A percentile compares a stretch with the other conserved stretches of the same genome.
Evolutionary conservation across 1,140 invertebrate genomes (phyloP).

Genomic region (Lepidurus packardi): DNA sequence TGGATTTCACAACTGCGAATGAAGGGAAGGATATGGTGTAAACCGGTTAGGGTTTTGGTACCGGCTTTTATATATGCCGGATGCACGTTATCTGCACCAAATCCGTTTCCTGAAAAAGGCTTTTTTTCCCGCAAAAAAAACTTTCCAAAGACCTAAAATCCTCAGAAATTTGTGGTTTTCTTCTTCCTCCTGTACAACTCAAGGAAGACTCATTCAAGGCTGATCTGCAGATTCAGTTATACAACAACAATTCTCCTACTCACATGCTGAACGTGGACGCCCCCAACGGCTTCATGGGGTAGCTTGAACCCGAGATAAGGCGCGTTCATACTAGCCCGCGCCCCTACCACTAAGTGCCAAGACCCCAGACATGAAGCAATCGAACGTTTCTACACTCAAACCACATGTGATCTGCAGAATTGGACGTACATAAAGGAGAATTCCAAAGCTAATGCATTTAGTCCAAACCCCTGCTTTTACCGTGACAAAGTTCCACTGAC

Average conservation of each 20-base stretch:
- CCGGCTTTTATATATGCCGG: background rate
- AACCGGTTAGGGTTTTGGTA: background rate
- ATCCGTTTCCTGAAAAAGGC: background rate
- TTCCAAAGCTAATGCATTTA: too few species aligned
- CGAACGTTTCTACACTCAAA: too few species aligned
- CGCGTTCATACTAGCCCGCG: background rate
- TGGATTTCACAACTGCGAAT: background rate
- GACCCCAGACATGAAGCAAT: too few species aligned
- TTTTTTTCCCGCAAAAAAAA: background rate
- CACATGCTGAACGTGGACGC: background rate
- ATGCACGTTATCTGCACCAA: conserved; percentile 9
- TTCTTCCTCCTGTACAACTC: background rate
- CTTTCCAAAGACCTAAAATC: background rate
- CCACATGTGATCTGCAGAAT: too few species aligned
- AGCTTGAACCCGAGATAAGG: background rate
- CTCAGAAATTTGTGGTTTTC: background rate
- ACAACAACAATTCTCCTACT: background rate
- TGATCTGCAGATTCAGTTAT: background rate
- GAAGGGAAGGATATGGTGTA: background rate
- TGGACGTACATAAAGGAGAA: too few species aligned
- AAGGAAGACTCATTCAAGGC: background rate
- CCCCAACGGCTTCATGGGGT: background rate
- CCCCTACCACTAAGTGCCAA: background rate
- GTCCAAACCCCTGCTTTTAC: background rate
- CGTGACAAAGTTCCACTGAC: background rate